phyloP scores from a whole-genome alignment of 2,888 invertebrate genomes.

The Taphrorychus bicolor region DNA sequence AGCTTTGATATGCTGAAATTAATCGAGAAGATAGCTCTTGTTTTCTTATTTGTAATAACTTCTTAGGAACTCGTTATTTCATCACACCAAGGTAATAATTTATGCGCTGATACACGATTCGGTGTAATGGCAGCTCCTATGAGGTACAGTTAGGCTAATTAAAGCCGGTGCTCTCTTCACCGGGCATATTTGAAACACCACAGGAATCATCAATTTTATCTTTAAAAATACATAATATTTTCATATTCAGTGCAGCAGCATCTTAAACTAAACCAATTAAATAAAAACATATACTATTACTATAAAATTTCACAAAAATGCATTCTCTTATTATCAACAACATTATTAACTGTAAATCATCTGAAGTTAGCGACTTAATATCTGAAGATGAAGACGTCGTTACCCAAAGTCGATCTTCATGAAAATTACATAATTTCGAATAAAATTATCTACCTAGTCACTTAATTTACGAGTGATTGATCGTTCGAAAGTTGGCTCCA shows the following conservation, averaged over 20 bases:
- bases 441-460: constrained; percentile 19
- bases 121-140: constrained; percentile 15
- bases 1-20: constrained; percentile 5
- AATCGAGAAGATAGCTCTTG: constrained; percentile 3
- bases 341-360: background rate
- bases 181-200: constrained; percentile 12
- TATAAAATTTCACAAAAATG: no score
- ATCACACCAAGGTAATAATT: constrained; percentile 19
- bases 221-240: background rate
- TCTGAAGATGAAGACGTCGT: constrained; percentile 20
- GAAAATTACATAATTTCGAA: constrained; percentile 26
- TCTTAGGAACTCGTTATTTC: constrained; percentile 11
- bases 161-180: constrained; percentile 13
- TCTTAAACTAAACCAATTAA: no score
- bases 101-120: constrained; percentile 12
- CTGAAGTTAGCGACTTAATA: background rate
- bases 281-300: no score
- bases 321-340: no score
- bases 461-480: constrained; percentile 41
- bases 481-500: constrained; percentile 34
- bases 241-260: no score
- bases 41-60: constrained; percentile 8
- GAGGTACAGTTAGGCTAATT: constrained; percentile 32
- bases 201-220: constrained; percentile 21
- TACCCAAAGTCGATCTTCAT: constrained; percentile 14